Evolutionary conservation across 92 coral and sea anemone genomes (phyloP).

Genomic region (Phenganax stokvisi): DNA sequence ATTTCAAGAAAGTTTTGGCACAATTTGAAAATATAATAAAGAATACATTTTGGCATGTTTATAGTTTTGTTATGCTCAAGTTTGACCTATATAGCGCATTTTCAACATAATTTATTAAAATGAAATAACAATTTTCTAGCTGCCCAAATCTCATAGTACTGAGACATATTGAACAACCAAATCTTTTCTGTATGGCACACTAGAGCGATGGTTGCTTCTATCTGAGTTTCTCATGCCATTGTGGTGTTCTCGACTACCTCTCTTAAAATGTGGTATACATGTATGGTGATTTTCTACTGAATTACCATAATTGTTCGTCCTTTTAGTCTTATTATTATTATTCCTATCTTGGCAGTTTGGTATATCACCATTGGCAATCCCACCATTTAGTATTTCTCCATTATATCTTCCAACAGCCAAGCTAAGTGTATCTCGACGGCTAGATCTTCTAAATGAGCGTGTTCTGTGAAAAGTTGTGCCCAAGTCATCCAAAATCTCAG

Average conservation of each 20-base stretch:
- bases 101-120: not conserved
- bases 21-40: no score
- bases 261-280: not conserved
- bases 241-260: not conserved
- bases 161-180: constrained; percentile 18
- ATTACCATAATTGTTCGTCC: not conserved
- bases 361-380: no score
- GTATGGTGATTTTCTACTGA: not conserved
- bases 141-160: not conserved
- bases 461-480: constrained; percentile 5
- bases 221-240: not conserved
- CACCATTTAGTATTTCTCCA: not conserved
- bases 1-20: no score
- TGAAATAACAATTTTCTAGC: not conserved
- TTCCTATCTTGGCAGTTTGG: not conserved
- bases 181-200: not conserved
- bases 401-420: not conserved
- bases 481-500: constrained; percentile 17
- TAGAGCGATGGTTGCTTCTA: not conserved
- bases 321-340: not conserved
- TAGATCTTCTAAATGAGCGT: not conserved
- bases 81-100: not conserved
- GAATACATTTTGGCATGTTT: no score
- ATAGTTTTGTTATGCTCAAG: not conserved
- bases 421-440: constrained; percentile 14